Evolutionary conservation across 2,797 vertebrate genomes (phyloP).

Genomic region (Pipistrellus nathusii): DNA sequence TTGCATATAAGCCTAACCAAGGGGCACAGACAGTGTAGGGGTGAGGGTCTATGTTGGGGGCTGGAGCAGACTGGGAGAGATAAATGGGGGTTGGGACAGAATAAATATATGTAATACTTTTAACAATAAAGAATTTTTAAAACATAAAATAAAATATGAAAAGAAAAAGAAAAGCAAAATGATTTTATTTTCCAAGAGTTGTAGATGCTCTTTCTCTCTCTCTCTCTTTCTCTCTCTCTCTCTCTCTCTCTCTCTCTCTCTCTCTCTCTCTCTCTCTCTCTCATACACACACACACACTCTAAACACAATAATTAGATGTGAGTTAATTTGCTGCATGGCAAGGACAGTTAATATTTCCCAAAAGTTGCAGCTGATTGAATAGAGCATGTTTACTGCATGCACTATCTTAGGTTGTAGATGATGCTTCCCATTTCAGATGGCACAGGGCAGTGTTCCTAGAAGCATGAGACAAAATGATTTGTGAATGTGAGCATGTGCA

Average conservation of each 20-base stretch:
- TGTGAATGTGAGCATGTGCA: slow-evolving; percentile 62
- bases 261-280: too few species aligned
- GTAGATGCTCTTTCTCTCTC: too few species aligned
- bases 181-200: neutral
- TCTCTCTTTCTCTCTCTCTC: too few species aligned
- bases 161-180: neutral
- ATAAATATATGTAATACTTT: too few species aligned
- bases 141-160: too few species aligned
- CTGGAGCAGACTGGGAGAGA: too few species aligned
- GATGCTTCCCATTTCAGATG: slow-evolving; percentile 39
- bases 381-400: neutral
- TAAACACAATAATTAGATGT: neutral
- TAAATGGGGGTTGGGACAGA: too few species aligned
- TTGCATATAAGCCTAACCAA: neutral
- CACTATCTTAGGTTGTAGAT: neutral
- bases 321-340: neutral
- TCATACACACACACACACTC: neutral
- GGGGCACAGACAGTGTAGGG: neutral
- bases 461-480: slow-evolving; percentile 70
- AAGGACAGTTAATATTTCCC: neutral
- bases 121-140: too few species aligned
- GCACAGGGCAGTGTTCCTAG: slow-evolving; percentile 47
- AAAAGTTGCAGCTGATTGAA: neutral
- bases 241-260: too few species aligned
- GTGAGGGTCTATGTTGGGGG: too few species aligned